phyloP scores from a whole-genome alignment of 2,797 vertebrate genomes.

The Rhinella marina region DNA sequence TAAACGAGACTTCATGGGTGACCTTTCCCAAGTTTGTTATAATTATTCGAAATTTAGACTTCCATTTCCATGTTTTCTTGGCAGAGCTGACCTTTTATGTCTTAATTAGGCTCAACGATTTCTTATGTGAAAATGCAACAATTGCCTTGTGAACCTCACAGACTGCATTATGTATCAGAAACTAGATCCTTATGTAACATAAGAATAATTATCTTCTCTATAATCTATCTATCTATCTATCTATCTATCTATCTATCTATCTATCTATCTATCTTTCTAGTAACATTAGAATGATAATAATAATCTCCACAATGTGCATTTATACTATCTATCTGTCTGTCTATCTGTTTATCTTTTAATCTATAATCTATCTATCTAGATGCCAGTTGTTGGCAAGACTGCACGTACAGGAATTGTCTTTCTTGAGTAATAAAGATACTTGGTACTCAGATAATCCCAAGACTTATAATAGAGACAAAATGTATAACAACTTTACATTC shows the following conservation, averaged over 20 bases:
- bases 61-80: conserved; percentile 38
- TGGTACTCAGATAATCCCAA: no score
- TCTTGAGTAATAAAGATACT: no score
- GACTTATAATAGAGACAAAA: no score
- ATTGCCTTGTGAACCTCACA: not conserved
- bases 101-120: conserved; percentile 37
- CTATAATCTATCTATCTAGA: not conserved
- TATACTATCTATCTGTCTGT: no score
- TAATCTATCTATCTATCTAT: not conserved
- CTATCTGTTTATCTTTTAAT: no score
- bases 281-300: no score
- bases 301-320: no score
- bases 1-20: conserved; percentile 34
- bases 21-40: conserved; percentile 53
- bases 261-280: not conserved
- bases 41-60: conserved; percentile 44
- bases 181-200: not conserved
- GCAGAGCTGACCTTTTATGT: conserved; percentile 41
- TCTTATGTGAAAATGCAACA: not conserved
- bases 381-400: no score
- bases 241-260: not conserved
- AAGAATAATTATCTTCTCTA: not conserved
- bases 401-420: no score
- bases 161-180: not conserved
- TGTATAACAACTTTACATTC: no score